Percentiles rank a stretch among this genome's conserved stretches.
Evolutionary conservation across 2,113 vertebrate species (phyloP).

Genomic region (Brachirus orientalis): DNA sequence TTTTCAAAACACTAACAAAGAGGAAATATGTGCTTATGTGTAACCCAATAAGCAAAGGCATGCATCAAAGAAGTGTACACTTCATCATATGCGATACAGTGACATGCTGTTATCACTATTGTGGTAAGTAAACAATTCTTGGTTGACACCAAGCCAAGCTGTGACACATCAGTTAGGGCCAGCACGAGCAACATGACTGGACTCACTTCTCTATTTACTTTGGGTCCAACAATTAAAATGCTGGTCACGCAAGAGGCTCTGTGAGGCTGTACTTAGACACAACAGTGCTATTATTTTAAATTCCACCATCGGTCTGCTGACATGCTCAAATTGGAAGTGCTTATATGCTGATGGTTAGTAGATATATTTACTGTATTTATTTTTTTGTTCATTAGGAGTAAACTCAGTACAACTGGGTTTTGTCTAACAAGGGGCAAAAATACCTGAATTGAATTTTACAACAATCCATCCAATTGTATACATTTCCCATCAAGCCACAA

Average conservation of each 20-base stretch:
- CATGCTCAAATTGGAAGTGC: too few species aligned
- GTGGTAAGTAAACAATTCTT: slow-evolving; percentile 22
- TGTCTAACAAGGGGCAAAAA: neutral
- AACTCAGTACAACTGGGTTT: neutral
- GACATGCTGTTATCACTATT: slow-evolving; percentile 10
- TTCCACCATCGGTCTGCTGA: too few species aligned
- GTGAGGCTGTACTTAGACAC: neutral
- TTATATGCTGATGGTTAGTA: too few species aligned
- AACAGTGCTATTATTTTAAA: too few species aligned
- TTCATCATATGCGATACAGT: neutral
- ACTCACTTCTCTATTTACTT: slow-evolving; percentile 32
- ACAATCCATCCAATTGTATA: neutral
- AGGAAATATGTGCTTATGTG: neutral
- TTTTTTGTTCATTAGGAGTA: neutral
- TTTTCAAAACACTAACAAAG: slow-evolving; percentile 2
- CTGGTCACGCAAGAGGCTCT: neutral
- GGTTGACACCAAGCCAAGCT: too few species aligned
- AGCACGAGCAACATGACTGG: slow-evolving; percentile 5
- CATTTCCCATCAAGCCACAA: neutral
- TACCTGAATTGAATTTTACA: neutral
- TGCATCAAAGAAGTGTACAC: neutral
- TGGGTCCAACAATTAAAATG: neutral
- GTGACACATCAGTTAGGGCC: slow-evolving; percentile 33
- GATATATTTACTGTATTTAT: too few species aligned
- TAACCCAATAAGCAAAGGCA: too few species aligned